A percentile compares a stretch with the other conserved stretches of the same genome.
These are phyloP conservation scores for Plectus sambesii DNA, from an alignment of 1,140 invertebrate genomes.

Conservation along the genomic window DNA sequence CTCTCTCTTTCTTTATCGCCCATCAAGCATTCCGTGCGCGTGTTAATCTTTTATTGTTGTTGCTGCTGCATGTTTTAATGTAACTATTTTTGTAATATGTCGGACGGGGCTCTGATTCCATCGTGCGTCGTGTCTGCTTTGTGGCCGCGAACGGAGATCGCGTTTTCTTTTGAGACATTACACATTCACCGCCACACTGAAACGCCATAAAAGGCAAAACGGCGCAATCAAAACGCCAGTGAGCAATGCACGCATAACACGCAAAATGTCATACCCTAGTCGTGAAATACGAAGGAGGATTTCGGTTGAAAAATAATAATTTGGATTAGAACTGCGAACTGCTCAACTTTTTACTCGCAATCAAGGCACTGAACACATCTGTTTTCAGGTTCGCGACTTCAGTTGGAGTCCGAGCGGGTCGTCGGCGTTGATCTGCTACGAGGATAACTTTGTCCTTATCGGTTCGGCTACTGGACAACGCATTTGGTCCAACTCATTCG, in stretches of 20 bases:
- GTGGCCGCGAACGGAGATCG: too few relatives aligned
- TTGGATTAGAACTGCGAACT: background rate
- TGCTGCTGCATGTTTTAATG: too few relatives aligned
- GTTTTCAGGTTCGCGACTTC: conserved; percentile 61
- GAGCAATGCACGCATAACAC: too few relatives aligned
- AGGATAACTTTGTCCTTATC: conserved; percentile 46
- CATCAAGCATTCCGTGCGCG: background rate
- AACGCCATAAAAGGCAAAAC: too few relatives aligned
- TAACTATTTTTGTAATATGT: too few relatives aligned
- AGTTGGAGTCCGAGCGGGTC: conserved; percentile 95
- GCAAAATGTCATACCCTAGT: background rate
- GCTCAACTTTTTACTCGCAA: conserved; percentile 1
- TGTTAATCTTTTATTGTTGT: too few relatives aligned
- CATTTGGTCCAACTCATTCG: conserved; percentile 95
- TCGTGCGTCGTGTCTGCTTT: too few relatives aligned
- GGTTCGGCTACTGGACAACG: conserved; percentile 81
- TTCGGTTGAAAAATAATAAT: background rate
- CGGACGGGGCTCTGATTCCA: too few relatives aligned
- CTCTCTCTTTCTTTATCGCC: conserved; percentile 48
- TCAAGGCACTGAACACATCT: conserved; percentile 5
- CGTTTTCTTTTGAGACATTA: too few relatives aligned
- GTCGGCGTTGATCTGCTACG: conserved; percentile 95
- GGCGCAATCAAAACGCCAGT: too few relatives aligned
- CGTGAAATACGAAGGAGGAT: background rate
- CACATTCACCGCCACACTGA: too few relatives aligned